Evolutionary conservation across 2,888 invertebrate species (phyloP), one percentile per base, ranked within the genome.

Genomic region (Polia nebulosa): DNA sequence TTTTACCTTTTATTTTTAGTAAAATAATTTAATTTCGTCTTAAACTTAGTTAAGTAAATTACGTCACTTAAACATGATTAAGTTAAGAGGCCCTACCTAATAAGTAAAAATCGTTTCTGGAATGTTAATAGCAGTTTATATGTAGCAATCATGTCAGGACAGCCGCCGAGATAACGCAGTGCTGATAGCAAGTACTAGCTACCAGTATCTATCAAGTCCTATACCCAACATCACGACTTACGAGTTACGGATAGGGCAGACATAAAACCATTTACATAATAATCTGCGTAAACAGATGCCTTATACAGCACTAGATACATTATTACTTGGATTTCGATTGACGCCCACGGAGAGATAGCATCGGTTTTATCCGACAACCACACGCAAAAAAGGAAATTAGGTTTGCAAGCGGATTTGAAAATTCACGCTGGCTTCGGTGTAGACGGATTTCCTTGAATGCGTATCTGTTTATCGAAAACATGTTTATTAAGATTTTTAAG

Each of bases 221-320:
- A 44, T 22, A 64, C 41, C 62, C 39, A 57, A 41, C 22, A 66
- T 74, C 79, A 36, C 25, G 59, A 71, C 55, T 44, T 60, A 73
- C 49, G 45, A 80, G 59, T 49, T 79, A 56, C 41, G n/a, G 27
- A 63, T 56, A 59, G 25, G 56, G 22, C 32, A 63, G 62, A 69
- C 55, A 49, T 39, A 60, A 69, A 60, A 49, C 39, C n/a, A 76
- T 80, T 76, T 53, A 80, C 76, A 75, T 79, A 57, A 67, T 76
- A 67, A 79, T 79, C 25, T 67, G 22, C 67, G 59, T 61, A 47
- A 73, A 62, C 51, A 75, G 60, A 74, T 51, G 20, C 76, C 76
- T 29, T 79, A 39, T 51, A 55, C 2, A 36, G 57, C 17, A 29
- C 6, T 34, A 47, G 25, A 39, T 51, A 59, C 53, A n/a, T 58